Percentiles rank a stretch among this genome's conserved stretches.
Conservation (phyloP, 2,888 invertebrate species). For the Blera fallax region DNA sequence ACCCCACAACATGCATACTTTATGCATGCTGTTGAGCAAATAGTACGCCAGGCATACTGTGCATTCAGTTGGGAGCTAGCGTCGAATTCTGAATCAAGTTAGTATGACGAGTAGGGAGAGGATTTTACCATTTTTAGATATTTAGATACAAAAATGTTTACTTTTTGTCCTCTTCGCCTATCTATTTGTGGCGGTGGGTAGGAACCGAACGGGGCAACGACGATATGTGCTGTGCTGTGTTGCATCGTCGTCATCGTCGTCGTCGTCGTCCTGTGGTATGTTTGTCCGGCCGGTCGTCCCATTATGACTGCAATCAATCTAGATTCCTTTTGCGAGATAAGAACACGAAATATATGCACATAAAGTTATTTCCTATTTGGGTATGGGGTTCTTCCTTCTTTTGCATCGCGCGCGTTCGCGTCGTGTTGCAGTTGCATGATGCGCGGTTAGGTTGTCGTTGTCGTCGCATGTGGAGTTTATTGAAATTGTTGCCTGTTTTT, state of each 20-base stretch:
- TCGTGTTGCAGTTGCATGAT: background rate
- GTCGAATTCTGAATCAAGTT: constrained; percentile 53
- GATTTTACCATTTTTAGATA: constrained; percentile 49
- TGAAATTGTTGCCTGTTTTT: constrained; percentile 44
- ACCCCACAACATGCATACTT: background rate
- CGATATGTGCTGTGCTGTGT: background rate
- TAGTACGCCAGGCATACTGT: constrained; percentile 32
- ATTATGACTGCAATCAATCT: constrained; percentile 74
- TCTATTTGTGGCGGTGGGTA: constrained; percentile 1
- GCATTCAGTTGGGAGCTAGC: constrained; percentile 36
- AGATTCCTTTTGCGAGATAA: constrained; percentile 72
- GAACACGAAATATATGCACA: constrained; percentile 70
- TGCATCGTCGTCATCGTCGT: background rate
- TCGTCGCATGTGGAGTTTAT: constrained; percentile 36
- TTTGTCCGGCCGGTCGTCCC: constrained; percentile 62
- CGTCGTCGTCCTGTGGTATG: background rate
- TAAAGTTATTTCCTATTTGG: constrained; percentile 72
- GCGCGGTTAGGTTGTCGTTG: constrained; percentile 2
- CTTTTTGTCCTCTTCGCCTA: constrained; percentile 19
- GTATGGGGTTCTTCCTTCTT: constrained; percentile 42
- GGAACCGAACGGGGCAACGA: background rate
- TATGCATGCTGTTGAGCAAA: constrained; percentile 59
- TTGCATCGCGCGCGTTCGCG: constrained; percentile 1
- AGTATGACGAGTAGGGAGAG: constrained; percentile 15
- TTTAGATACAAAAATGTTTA: constrained; percentile 28